These are phyloP conservation scores for Synergus japonicus DNA, from an alignment of 2,888 invertebrate species.

Conservation along the genomic window DNA sequence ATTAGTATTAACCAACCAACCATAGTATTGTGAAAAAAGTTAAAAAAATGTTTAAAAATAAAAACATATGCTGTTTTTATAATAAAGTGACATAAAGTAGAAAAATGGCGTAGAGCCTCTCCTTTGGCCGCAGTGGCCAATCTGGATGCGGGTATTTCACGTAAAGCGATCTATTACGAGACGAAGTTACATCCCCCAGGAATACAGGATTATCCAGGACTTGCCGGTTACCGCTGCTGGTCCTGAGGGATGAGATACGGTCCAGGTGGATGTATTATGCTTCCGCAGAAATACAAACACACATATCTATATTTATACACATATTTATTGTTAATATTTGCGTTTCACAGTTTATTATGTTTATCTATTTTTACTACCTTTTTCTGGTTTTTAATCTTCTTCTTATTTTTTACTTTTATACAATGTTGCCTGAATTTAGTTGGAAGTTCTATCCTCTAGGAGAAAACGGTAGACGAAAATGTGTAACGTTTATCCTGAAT, in stretches of 20 bases:
- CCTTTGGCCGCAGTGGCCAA: background rate
- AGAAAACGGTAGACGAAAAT: constrained; percentile 1
- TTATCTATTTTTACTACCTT: background rate
- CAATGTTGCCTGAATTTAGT: background rate
- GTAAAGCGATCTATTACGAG: constrained; percentile 41
- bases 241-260: constrained; percentile 17
- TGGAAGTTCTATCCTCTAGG: background rate
- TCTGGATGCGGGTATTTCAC: constrained; percentile 18
- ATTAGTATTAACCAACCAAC: no score
- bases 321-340: no score
- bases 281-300: background rate
- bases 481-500: constrained; percentile 26
- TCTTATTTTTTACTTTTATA: background rate
- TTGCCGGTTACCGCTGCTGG: constrained; percentile 19
- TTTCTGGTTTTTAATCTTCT: background rate
- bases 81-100: background rate
- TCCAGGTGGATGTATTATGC: constrained; percentile 30
- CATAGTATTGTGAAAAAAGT: no score
- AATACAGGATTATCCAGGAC: constrained; percentile 40
- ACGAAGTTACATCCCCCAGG: constrained; percentile 39
- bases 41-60: background rate
- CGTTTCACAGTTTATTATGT: no score
- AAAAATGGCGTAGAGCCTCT: background rate
- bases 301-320: background rate
- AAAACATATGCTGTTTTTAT: background rate